These are phyloP conservation scores for Sebastes steindachneri DNA, from an alignment of 2,797 vertebrate genomes.

Conservation along the genomic window DNA sequence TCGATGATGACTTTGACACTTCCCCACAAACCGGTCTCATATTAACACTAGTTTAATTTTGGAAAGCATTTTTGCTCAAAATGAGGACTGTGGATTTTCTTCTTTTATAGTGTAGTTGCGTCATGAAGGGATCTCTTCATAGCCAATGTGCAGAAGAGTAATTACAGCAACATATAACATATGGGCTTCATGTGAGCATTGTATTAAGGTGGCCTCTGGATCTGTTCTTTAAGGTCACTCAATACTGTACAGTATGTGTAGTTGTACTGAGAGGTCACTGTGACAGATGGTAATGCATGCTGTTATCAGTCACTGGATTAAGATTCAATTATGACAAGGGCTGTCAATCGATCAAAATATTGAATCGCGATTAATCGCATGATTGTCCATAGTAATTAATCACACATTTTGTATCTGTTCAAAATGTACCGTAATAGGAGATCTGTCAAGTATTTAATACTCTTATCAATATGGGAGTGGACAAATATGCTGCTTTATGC, in stretches of 20 bases:
- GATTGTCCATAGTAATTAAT: no score
- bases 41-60: no score
- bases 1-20: no score
- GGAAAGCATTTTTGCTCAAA: neutral
- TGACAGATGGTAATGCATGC: no score
- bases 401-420: no score
- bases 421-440: rapidly evolving
- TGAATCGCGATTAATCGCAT: no score
- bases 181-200: neutral
- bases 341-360: no score
- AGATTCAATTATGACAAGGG: rapidly evolving
- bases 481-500: rapidly evolving
- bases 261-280: no score
- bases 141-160: neutral
- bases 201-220: neutral
- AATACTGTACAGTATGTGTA: neutral
- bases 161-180: neutral
- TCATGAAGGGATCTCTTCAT: neutral
- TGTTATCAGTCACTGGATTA: neutral
- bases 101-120: no score
- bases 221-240: neutral
- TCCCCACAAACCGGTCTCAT: no score
- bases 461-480: rapidly evolving
- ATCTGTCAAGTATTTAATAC: no score
- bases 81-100: no score